Base-by-base conservation (phyloP, 2,888 invertebrate genomes). In the Platycnemis pennipes region DNA sequence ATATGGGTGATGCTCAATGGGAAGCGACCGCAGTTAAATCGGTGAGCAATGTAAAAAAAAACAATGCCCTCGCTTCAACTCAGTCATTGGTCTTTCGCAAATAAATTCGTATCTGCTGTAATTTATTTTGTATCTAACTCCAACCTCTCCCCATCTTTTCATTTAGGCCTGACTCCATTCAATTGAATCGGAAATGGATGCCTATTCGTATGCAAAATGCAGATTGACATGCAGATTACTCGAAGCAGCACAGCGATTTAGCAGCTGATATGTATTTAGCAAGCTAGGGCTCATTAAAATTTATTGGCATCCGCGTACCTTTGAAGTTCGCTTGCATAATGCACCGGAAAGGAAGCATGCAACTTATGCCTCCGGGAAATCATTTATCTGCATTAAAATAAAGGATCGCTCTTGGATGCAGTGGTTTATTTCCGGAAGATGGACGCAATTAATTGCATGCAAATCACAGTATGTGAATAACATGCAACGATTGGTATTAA, bases 101-200 rank as follows among this genome's bases (percentile, higher is more conserved):
- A 63, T n/a, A 63, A 63, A 63, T 63, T 63, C 4, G 63, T 63
- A 26, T 63, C 19, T n/a, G 63, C 63, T 26, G n/a, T 63, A 63
- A 63, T 63, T 22, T 26, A 63, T 63, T 63, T 63, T 63, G 63
- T 63, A 63, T 63, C n/a, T 22, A 5, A 26, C n/a, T 63, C 8
- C 63, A 22, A 26, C n/a, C 63, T n/a, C 63, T 26, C 19, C 8
- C 63, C 26, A 63, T 3, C 63, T 26, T 22, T 26, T 63, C n/a
- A 63, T 63, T 63, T 22, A 63, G n/a, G n/a, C 19, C 63, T 5
- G n/a, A 63, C 22, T 63, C n/a, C 26, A 63, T 63, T 63, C n/a
- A 63, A 63, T 63, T 63, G 63, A 63, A 63, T 63, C 63, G n/a
- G n/a, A 63, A 63, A 63, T 63, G 7, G 63, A 63, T 63, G 63